These are phyloP conservation scores for Telenomus remus DNA, from an alignment of 1,140 invertebrate genomes.

Conservation along the genomic window DNA sequence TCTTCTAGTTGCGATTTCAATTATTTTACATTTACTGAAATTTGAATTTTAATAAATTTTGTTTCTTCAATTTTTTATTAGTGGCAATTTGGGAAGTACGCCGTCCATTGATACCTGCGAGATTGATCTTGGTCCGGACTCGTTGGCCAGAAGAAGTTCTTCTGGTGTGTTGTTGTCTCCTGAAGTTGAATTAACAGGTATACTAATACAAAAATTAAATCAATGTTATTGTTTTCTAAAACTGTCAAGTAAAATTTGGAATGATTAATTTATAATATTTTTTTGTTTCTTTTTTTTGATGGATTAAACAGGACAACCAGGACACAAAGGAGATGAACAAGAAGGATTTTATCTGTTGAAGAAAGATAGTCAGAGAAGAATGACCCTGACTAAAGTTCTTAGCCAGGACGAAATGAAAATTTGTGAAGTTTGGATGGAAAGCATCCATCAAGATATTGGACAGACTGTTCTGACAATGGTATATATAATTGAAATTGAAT, in stretches of 20 bases:
- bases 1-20: too few relatives aligned
- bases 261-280: not conserved
- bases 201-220: too few relatives aligned
- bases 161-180: slow-evolving; percentile 87
- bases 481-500: slow-evolving; percentile 39
- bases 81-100: slow-evolving; percentile 78
- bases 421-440: slow-evolving; percentile 88
- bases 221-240: slow-evolving; percentile 1
- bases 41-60: not conserved
- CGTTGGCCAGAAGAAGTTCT: slow-evolving; percentile 83
- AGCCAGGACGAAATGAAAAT: slow-evolving; percentile 91
- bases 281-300: not conserved
- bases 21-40: not conserved
- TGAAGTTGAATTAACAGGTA: slow-evolving; percentile 79
- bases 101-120: slow-evolving; percentile 83
- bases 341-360: slow-evolving; percentile 96
- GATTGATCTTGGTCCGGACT: slow-evolving; percentile 76
- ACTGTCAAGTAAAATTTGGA: too few relatives aligned
- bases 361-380: slow-evolving; percentile 96
- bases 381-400: slow-evolving; percentile 92
- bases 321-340: slow-evolving; percentile 80
- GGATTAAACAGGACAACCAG: slow-evolving; percentile 62
- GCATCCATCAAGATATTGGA: slow-evolving; percentile 82
- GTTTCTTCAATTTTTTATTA: slow-evolving; percentile 12
- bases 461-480: slow-evolving; percentile 80